A percentile compares a stretch with the other conserved stretches of the same genome.
Conservation (phyloP, 2,888 invertebrate species). For the Herminia tarsipennalis region DNA sequence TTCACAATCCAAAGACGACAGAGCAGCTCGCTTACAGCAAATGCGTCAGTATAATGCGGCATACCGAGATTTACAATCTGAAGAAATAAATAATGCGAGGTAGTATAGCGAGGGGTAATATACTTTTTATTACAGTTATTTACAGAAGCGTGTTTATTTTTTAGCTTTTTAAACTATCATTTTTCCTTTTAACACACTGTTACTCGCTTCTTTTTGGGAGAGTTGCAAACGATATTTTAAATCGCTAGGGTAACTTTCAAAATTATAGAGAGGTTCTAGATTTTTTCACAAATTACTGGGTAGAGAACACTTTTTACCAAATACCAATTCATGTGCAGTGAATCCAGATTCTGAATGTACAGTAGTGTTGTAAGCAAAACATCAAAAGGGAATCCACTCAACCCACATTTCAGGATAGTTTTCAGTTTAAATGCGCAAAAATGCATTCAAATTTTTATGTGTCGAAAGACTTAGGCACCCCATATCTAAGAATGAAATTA, state of each 20-base stretch:
- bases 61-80: no score
- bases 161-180: no score
- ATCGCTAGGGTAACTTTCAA: constrained; percentile 8
- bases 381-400: constrained; percentile 2
- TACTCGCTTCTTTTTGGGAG: constrained; percentile 5
- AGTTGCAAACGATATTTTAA: constrained; percentile 13
- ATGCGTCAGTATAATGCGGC: no score
- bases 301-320: constrained; percentile 12
- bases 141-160: no score
- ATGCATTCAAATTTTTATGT: constrained; percentile 19
- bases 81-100: no score
- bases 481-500: neutral
- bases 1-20: no score
- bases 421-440: constrained; percentile 11
- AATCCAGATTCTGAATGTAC: neutral
- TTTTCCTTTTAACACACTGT: constrained; percentile 8
- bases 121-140: no score
- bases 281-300: neutral
- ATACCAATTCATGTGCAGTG: constrained; percentile 11
- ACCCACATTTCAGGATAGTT: neutral
- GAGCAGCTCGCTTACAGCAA: no score
- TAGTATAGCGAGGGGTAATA: no score
- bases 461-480: neutral
- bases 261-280: constrained; percentile 13
- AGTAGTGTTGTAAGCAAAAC: constrained; percentile 4